These are phyloP conservation scores for Pristis pectinata DNA, from an alignment of 2,797 vertebrate genomes.

Conservation along the genomic window DNA sequence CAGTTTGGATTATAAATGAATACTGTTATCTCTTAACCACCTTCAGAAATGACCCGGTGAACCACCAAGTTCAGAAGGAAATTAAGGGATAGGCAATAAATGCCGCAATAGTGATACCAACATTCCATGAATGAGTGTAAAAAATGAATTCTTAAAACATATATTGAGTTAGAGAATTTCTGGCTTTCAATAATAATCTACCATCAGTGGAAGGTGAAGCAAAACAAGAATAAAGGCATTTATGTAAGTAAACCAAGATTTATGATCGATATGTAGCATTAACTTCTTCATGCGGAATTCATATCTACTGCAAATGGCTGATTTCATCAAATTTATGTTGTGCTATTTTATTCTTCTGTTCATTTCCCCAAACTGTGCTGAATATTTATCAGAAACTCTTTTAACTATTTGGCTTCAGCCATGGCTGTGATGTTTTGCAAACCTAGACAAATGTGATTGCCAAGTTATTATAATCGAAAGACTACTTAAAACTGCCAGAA, in stretches of 20 bases:
- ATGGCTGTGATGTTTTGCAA: not conserved
- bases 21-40: no score
- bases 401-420: not conserved
- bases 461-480: not conserved
- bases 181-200: not conserved
- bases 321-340: not conserved
- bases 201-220: not conserved
- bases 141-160: not conserved
- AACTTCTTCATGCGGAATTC: not conserved
- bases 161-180: not conserved
- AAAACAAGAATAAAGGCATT: not conserved
- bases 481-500: not conserved
- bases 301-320: not conserved
- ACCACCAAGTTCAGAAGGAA: no score
- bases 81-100: no score
- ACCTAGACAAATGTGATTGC: not conserved
- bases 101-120: no score
- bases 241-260: not conserved
- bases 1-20: no score
- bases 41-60: no score
- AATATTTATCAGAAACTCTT: not conserved
- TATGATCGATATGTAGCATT: not conserved
- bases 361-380: not conserved
- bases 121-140: no score
- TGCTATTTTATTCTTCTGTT: not conserved